Percentiles rank a stretch among this genome's conserved stretches.
Conservation (phyloP, 2,113 vertebrate species). For the Gasterosteus nipponicus region DNA sequence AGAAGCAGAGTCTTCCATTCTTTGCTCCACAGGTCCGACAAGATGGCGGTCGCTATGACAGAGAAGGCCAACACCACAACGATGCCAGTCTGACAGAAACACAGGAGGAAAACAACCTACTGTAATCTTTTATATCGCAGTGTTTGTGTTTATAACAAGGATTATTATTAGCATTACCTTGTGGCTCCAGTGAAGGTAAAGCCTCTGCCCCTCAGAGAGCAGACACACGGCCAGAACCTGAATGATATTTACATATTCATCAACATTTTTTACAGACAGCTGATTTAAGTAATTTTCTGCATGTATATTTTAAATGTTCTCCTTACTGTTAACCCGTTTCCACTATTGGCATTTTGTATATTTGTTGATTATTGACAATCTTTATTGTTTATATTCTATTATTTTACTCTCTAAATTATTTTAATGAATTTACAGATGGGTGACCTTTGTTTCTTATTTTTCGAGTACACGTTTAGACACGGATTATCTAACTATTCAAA, state of each 20-base stretch:
- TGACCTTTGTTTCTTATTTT: neutral
- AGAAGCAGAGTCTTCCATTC: conserved; percentile 86
- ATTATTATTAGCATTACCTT: conserved; percentile 81
- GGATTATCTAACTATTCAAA: neutral
- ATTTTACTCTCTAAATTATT: neutral
- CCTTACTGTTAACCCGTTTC: neutral
- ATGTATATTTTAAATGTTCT: too few species aligned
- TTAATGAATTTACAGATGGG: neutral
- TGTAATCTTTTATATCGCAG: neutral
- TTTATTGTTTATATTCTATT: neutral
- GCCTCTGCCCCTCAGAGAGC: conserved; percentile 87
- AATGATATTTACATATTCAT: neutral
- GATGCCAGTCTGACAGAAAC: conserved; percentile 79
- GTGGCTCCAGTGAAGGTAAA: conserved; percentile 89
- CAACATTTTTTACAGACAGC: neutral
- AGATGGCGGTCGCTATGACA: conserved; percentile 73
- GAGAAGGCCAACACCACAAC: conserved; percentile 81
- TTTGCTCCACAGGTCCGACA: conserved; percentile 84
- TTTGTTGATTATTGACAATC: neutral
- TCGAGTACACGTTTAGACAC: neutral
- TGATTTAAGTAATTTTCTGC: neutral
- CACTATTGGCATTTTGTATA: neutral
- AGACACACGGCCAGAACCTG: conserved; percentile 89
- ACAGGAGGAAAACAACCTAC: neutral
- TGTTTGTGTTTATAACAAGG: neutral